Evolutionary conservation across 2,113 vertebrate genomes (phyloP).

Genomic region (Pogona vitticeps): DNA sequence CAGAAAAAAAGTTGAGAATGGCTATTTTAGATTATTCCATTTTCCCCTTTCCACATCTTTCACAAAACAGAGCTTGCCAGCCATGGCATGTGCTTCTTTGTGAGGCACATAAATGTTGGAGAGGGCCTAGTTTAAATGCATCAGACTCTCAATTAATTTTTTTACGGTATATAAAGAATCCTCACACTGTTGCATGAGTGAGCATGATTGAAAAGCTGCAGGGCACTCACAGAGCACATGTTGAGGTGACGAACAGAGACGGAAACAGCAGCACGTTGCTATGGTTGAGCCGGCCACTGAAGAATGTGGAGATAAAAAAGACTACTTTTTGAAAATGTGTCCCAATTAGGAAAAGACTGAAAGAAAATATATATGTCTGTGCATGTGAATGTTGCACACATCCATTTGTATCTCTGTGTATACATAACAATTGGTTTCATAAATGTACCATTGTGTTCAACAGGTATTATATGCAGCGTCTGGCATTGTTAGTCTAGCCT

Average conservation of each 20-base stretch:
- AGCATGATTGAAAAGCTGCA: neutral
- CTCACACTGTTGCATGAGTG: neutral
- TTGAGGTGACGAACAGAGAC: neutral
- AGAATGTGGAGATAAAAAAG: neutral
- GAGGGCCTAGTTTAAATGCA: slow-evolving; percentile 8
- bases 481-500: too few relatives aligned
- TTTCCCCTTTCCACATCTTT: neutral
- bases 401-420: too few relatives aligned
- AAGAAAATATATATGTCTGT: neutral
- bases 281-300: neutral
- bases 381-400: too few relatives aligned
- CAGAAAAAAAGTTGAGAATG: too few relatives aligned
- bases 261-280: neutral
- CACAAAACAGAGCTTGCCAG: neutral
- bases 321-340: too few relatives aligned
- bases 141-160: neutral
- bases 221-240: neutral
- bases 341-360: neutral
- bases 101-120: slow-evolving; percentile 1
- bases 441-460: neutral
- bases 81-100: neutral
- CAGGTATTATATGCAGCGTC: too few relatives aligned
- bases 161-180: slow-evolving; percentile 21
- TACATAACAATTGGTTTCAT: neutral
- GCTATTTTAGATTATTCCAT: neutral